A percentile compares a stretch with the other conserved stretches of the same genome.
phyloP scores from a whole-genome alignment of 2,113 vertebrate genomes.

The Oreotrochilus melanogaster region DNA sequence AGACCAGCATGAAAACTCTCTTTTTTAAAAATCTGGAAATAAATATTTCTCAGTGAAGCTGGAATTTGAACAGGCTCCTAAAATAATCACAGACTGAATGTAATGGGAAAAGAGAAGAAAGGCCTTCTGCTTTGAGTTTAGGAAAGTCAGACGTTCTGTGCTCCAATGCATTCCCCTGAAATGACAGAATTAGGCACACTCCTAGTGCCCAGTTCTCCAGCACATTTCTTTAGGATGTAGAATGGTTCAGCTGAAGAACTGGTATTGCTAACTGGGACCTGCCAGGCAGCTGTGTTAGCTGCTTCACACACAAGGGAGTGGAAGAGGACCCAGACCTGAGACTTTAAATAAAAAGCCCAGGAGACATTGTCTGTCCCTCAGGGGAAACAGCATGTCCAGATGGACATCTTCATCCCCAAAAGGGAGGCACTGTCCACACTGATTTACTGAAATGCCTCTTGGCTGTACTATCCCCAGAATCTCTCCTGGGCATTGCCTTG shows the following conservation, averaged over 20 bases:
- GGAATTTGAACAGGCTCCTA: neutral
- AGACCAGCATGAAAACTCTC: neutral
- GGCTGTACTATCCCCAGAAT: neutral
- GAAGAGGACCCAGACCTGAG: neutral
- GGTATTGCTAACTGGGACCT: neutral
- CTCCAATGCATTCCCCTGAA: neutral
- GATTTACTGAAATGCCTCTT: neutral
- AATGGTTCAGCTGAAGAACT: accelerated
- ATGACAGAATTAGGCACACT: accelerated
- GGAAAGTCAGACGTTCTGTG: neutral
- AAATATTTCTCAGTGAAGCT: neutral
- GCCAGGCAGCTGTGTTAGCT: neutral
- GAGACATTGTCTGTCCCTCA: neutral
- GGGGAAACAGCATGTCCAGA: accelerated
- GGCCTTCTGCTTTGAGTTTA: neutral
- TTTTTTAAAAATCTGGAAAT: neutral
- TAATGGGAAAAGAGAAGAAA: neutral
- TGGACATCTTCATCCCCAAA: neutral
- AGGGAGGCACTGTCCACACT: neutral
- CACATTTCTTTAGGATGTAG: neutral
- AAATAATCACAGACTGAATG: neutral
- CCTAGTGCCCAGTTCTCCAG: neutral
- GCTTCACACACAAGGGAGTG: neutral
- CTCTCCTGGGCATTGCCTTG: neutral
- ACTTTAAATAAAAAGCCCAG: neutral